phyloP scores from a whole-genome alignment of 37 sponge, comb jelly and placozoan species.

The Oopsacas minuta region DNA sequence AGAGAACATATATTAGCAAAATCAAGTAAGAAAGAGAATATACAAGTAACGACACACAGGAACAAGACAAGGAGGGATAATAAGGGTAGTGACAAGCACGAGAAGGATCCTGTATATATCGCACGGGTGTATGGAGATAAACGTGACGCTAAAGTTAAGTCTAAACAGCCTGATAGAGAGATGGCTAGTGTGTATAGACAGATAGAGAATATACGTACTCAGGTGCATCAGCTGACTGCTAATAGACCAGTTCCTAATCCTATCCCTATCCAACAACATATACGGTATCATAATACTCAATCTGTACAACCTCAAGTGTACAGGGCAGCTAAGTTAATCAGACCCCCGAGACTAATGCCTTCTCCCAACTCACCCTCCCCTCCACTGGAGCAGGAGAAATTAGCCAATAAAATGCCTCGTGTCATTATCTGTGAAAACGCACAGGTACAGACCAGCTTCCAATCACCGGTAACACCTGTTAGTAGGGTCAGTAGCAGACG shows the following conservation, averaged over 20 bases:
- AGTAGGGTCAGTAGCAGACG: background rate
- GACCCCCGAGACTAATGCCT: background rate
- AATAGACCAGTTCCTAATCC: background rate
- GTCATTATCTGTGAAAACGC: background rate
- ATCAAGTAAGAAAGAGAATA: background rate
- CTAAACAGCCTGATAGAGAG: background rate
- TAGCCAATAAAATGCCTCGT: background rate
- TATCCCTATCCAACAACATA: background rate
- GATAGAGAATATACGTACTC: background rate
- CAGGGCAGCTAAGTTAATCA: background rate
- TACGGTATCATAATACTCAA: background rate
- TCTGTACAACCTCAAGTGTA: background rate
- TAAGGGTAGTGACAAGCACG: background rate
- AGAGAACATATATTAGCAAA: background rate
- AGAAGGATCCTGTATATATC: conserved; percentile 5
- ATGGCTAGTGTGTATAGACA: background rate
- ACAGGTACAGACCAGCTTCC: conserved; percentile 8
- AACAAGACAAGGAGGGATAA: background rate
- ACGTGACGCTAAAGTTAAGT: background rate
- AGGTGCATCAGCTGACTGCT: background rate
- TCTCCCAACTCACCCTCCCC: background rate
- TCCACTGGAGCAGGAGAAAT: background rate
- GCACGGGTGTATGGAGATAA: background rate
- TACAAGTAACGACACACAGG: background rate
- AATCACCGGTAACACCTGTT: background rate